Conservation (phyloP, 2,113 vertebrate genomes). For the Eurypyga helias region DNA sequence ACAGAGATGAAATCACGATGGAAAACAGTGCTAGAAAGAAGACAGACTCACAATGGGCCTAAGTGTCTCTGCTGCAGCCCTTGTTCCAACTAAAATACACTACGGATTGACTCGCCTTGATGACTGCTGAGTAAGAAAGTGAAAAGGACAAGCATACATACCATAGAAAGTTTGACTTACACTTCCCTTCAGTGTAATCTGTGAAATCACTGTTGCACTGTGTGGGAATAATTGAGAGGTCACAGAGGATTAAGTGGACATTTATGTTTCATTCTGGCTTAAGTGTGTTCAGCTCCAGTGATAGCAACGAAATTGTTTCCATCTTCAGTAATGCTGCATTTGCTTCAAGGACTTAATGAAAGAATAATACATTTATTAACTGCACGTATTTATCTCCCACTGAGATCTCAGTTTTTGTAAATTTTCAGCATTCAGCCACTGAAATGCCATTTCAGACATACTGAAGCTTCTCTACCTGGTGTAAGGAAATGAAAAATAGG, state of each 20-base stretch:
- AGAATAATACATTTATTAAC: neutral
- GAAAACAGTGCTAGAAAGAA: neutral
- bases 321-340: neutral
- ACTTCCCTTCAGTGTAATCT: neutral
- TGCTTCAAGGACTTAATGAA: neutral
- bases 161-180: neutral
- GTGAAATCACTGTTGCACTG: neutral
- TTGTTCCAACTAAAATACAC: neutral
- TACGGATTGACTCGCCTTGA: neutral
- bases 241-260: constrained; percentile 47
- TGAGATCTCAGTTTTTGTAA: neutral
- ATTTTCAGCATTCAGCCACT: neutral
- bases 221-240: constrained; percentile 35
- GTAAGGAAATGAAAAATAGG: neutral
- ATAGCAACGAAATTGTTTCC: constrained; percentile 52
- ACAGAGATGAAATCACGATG: constrained; percentile 16
- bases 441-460: neutral
- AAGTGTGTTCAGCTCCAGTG: neutral
- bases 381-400: neutral
- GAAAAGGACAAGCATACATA: neutral
- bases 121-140: neutral
- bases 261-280: constrained; percentile 27
- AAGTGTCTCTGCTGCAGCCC: neutral
- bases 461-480: neutral
- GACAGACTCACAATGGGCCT: neutral